Conservation (phyloP, 1,140 invertebrate species). For the Drosophila ficusphila region DNA sequence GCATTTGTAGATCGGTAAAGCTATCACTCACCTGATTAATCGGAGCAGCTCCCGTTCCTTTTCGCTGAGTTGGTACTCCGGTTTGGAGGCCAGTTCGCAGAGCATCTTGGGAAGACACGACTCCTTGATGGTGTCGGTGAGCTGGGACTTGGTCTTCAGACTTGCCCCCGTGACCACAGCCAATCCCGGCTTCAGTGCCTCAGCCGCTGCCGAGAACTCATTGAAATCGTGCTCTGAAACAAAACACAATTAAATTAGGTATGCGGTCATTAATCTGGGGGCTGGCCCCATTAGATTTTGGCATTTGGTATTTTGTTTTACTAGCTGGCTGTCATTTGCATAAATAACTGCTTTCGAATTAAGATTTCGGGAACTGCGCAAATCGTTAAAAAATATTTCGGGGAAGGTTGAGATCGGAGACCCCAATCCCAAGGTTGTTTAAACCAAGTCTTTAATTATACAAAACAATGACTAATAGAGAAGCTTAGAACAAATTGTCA, state of each 20-base stretch:
- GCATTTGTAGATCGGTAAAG: too few species aligned
- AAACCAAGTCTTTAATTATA: slow-evolving; percentile 5
- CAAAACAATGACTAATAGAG: slow-evolving; percentile 33
- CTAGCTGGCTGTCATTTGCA: slow-evolving; percentile 34
- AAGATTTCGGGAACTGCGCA: slow-evolving; percentile 40
- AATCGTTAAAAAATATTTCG: slow-evolving; percentile 11
- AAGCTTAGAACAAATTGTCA: slow-evolving; percentile 10
- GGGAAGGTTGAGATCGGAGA: neutral
- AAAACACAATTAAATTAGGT: neutral
- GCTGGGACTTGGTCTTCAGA: slow-evolving; percentile 68
- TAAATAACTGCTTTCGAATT: slow-evolving; percentile 29
- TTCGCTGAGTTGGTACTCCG: slow-evolving; percentile 88
- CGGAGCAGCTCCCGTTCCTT: slow-evolving; percentile 89
- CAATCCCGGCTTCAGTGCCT: slow-evolving; percentile 59
- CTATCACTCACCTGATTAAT: slow-evolving; percentile 88
- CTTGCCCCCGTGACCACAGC: slow-evolving; percentile 49
- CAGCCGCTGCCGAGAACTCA: slow-evolving; percentile 69
- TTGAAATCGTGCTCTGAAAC: slow-evolving; percentile 72
- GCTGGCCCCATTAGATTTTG: neutral
- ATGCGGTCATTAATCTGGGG: slow-evolving; percentile 12
- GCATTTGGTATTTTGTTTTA: slow-evolving; percentile 15
- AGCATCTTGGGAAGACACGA: slow-evolving; percentile 91
- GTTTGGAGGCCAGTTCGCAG: slow-evolving; percentile 89
- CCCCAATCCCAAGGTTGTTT: slow-evolving; percentile 9
- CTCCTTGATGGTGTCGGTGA: slow-evolving; percentile 81